phyloP scores from a whole-genome alignment of 2,888 invertebrate genomes.

The Taphrorychus bicolor region DNA sequence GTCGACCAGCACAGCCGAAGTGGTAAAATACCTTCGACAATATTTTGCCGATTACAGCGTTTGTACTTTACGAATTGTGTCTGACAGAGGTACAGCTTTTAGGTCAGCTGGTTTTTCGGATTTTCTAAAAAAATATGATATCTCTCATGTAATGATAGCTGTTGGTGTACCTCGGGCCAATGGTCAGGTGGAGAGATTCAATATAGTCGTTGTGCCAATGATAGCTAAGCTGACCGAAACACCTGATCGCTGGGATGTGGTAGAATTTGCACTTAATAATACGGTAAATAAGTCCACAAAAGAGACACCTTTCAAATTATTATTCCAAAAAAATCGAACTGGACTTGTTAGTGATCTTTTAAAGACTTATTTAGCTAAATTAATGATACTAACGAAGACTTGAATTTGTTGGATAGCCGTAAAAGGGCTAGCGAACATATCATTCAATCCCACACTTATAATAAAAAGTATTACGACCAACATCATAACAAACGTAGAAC shows the following conservation, averaged over 20 bases:
- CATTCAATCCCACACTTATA: background rate
- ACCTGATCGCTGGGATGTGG: background rate
- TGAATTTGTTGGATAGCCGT: background rate
- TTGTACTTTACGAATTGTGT: too few relatives aligned
- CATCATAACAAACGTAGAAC: background rate
- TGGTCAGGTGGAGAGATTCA: background rate
- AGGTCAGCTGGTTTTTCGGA: too few relatives aligned
- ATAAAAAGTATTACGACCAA: slow-evolving; percentile 11
- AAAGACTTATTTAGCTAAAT: background rate
- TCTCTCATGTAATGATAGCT: background rate
- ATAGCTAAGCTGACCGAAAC: background rate
- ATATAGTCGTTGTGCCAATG: background rate
- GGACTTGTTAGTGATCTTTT: background rate
- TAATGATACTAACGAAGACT: background rate
- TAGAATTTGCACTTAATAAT: slow-evolving; percentile 4
- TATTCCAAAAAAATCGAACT: background rate
- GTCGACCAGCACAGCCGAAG: too few relatives aligned
- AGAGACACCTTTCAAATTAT: background rate
- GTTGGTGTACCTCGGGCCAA: background rate
- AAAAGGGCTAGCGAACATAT: background rate
- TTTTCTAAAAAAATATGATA: too few relatives aligned
- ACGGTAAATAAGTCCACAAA: background rate
- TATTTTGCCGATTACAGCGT: too few relatives aligned
- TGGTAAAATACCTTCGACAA: too few relatives aligned
- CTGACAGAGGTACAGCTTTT: too few relatives aligned